Conservation (phyloP, 2,888 invertebrate genomes). For the Diploptera punctata region DNA sequence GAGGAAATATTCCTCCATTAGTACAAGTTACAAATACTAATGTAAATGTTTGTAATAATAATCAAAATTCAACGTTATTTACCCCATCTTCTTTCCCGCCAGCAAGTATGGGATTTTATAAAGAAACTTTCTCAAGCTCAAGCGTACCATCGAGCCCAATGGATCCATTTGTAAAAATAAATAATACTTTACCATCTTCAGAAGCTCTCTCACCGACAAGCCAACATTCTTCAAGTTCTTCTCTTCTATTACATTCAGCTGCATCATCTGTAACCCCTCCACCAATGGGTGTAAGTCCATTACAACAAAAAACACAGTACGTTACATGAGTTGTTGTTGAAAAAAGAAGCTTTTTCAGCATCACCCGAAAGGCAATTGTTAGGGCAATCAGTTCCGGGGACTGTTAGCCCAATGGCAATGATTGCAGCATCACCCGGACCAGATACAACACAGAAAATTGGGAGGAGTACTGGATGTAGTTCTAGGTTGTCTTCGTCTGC, state of each 20-base stretch:
- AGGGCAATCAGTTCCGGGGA: constrained; percentile 70
- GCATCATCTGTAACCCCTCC: constrained; percentile 53
- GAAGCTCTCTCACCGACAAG: constrained; percentile 71
- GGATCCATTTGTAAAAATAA: constrained; percentile 46
- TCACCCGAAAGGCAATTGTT: constrained; percentile 63
- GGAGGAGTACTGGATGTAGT: constrained; percentile 49
- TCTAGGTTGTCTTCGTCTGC: constrained; percentile 86
- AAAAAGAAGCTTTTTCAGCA: constrained; percentile 64
- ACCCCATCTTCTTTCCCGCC: constrained; percentile 51
- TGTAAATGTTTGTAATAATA: constrained; percentile 45
- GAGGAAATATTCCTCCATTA: constrained; percentile 45
- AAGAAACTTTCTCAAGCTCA: constrained; percentile 51
- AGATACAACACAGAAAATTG: constrained; percentile 29
- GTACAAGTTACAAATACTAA: constrained; percentile 41
- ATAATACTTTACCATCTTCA: constrained; percentile 57
- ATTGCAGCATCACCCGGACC: constrained; percentile 32
- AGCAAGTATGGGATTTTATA: constrained; percentile 49
- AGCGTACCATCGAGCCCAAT: constrained; percentile 62
- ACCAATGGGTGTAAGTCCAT: constrained; percentile 48
- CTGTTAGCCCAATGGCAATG: constrained; percentile 59
- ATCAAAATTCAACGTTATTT: constrained; percentile 31
- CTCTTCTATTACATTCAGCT: constrained; percentile 54
- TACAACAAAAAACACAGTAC: constrained; percentile 56
- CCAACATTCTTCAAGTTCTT: constrained; percentile 68
- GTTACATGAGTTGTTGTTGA: constrained; percentile 71